Evolutionary conservation across 1,140 invertebrate genomes (phyloP), one percentile per base, ranked within the genome.

Genomic region (Diachasmimorpha longicaudata): DNA sequence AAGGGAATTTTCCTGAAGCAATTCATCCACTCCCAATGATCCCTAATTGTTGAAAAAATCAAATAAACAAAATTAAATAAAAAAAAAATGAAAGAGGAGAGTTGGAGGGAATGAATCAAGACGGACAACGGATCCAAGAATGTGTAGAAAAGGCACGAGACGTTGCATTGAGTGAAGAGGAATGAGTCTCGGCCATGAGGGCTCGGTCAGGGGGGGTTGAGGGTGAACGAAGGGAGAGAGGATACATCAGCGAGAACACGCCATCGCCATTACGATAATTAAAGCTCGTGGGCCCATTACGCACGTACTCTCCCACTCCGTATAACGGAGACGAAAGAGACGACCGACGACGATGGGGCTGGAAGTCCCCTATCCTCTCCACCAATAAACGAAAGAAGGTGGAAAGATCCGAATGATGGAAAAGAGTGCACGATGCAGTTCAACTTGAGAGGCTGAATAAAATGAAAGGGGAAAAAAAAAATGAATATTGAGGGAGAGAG

Each of bases 131-230:
- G 58, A 23, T 63, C 23, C 21, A 25, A 8, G 58, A 63, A 63
- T 63, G 58, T 63, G 58, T 23, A 14, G 58, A 63, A 25, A 25
- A 63, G 58, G 58, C 58, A 23, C 58, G 23, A 63, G 58, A 63
- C 58, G 58, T 63, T 25, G 58, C 23, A 63, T 63, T 63, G 58
- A 63, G 58, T 25, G 58, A 63, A 63, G 58, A 23, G 16, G 14
- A 42, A 69, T 37, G 66, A 82, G 81, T 85, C 76, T 85, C 85
- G 82, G 14, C 31, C 10, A n/a, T n/a, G 48, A 36, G 52, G 3
- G 25, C n/a, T 55, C 8, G 68, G 76, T 77, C 25, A 21, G 6
- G 68, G 42, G 37, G 6, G 39, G 42, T 16, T 48, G 37, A 39
- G 67, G 70, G 52, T 68, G 21, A 66, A 52, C 67, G 75, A 70